Base-by-base conservation (phyloP, 2,113 vertebrate genomes). In the Meleagris gallopavo region DNA sequence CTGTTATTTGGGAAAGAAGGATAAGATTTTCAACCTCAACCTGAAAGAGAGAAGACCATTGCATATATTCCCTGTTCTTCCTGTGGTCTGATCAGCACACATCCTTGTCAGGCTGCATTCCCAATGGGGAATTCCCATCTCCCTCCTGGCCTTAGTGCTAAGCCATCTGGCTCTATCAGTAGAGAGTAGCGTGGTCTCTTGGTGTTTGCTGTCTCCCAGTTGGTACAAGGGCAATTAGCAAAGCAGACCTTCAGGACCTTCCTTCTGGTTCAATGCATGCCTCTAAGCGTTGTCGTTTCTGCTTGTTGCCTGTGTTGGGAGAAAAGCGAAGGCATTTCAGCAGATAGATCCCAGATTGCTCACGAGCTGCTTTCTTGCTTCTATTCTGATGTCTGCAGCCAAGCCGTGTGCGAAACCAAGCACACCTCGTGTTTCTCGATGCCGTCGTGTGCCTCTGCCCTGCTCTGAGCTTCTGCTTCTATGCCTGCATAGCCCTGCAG, bases 201-300 rank as follows among this genome's bases (percentile, higher is more conserved):
- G 54, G n/a, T 54, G 52, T 54, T 54, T 25, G 1, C 66, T 22
- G 2, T 27, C 21, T 43, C 48, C 36, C 27, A 9, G 3, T 64
- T 70, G 88, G 45, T 61, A n/a, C 76, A 32, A 52, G 45, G 50
- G 25, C n/a, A 18, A 2, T 45, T 50, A 74, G 48, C 27, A 6
- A 18, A 48, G 50, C 55, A 69, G 58, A 72, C 46, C n/a, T 72
- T 50, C 16, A 0, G 14, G 93, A 73, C 64, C 84, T 90, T 22
- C 19, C 69, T 54, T 78, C 79, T 95, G 91, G 95, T 93, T 93
- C 90, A 86, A 6, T 55, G 3, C 12, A 58, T 58, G 71, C 61
- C 81, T 64, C 46, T 81, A 52, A 32, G 61, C 4, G 40, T 89
- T 20, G n/a, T 62, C 82, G 30, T 52, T 86, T 55, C 74, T 36